Conservation (phyloP, 2,888 invertebrate genomes). For the Heliothis peltigera region DNA sequence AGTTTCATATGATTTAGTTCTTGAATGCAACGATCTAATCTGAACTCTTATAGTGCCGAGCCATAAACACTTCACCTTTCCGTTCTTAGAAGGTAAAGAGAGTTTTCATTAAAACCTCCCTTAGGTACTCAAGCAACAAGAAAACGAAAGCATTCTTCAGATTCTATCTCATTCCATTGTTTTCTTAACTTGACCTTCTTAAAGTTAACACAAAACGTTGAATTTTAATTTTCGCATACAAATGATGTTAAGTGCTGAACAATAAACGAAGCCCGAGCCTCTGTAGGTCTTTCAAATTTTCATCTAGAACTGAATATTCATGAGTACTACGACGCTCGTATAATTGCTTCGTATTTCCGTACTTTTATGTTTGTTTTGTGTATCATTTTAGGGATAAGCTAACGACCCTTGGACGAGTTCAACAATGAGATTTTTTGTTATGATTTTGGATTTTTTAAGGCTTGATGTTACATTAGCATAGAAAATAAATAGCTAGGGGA, state of each 20-base stretch:
- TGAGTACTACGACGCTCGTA: constrained; percentile 20
- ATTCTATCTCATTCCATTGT: constrained; percentile 35
- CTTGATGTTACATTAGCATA: too few relatives aligned
- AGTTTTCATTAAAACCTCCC: constrained; percentile 11
- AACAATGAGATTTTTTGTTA: background rate
- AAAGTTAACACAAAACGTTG: constrained; percentile 34
- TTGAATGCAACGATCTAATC: too few relatives aligned
- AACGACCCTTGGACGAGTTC: constrained; percentile 10
- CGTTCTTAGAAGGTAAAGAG: background rate
- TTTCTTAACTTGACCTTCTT: constrained; percentile 22
- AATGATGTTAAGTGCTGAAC: constrained; percentile 45
- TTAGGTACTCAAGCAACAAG: background rate
- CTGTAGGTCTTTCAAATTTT: constrained; percentile 33
- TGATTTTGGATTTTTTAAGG: too few relatives aligned
- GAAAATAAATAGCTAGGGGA: too few relatives aligned
- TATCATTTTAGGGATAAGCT: constrained; percentile 6
- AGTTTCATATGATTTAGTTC: too few relatives aligned
- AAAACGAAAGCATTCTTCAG: constrained; percentile 14
- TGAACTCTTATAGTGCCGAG: too few relatives aligned
- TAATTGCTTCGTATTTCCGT: constrained; percentile 18
- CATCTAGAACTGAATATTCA: constrained; percentile 43
- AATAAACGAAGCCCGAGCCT: constrained; percentile 25
- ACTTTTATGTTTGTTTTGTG: constrained; percentile 10
- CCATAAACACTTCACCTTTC: background rate
- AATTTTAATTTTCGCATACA: constrained; percentile 52